A percentile compares a stretch with the other conserved stretches of the same genome.
phyloP scores from a whole-genome alignment of 2,888 invertebrate species.

The Dolomedes plantarius region DNA sequence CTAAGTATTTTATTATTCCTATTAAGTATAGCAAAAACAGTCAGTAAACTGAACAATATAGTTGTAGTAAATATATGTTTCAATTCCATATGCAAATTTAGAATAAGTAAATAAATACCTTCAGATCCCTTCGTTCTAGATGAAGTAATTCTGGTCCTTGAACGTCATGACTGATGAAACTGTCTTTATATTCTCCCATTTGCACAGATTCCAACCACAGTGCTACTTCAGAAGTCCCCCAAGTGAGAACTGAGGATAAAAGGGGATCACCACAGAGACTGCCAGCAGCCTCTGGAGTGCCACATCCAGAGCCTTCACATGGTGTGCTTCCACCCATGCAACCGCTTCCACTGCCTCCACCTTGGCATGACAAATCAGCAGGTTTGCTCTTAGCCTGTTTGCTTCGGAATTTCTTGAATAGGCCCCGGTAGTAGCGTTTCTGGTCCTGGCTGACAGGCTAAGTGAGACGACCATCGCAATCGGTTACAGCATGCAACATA shows the following conservation, averaged over 20 bases:
- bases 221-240: slow-evolving; percentile 93
- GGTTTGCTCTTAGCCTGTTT: slow-evolving; percentile 72
- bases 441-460: slow-evolving; percentile 74
- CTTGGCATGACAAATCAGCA: slow-evolving; percentile 24
- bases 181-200: slow-evolving; percentile 92
- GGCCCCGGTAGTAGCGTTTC: slow-evolving; percentile 73
- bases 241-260: slow-evolving; percentile 79
- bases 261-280: slow-evolving; percentile 36
- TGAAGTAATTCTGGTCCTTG: slow-evolving; percentile 91
- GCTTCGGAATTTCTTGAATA: slow-evolving; percentile 73
- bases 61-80: too few species aligned
- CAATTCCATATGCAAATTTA: too few species aligned
- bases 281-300: slow-evolving; percentile 47
- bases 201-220: slow-evolving; percentile 93
- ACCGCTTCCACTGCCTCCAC: slow-evolving; percentile 23
- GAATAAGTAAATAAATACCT: slow-evolving; percentile 75
- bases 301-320: slow-evolving; percentile 68
- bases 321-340: slow-evolving; percentile 27
- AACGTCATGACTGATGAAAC: slow-evolving; percentile 92
- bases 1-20: too few species aligned
- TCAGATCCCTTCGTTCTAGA: slow-evolving; percentile 84
- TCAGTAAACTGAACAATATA: too few species aligned
- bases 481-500: slow-evolving; percentile 54
- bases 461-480: slow-evolving; percentile 52
- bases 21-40: too few species aligned